Evolutionary conservation across 37 sponge, comb jelly and placozoan genomes (phyloP).

Genomic region (Tethya wilhelma): DNA sequence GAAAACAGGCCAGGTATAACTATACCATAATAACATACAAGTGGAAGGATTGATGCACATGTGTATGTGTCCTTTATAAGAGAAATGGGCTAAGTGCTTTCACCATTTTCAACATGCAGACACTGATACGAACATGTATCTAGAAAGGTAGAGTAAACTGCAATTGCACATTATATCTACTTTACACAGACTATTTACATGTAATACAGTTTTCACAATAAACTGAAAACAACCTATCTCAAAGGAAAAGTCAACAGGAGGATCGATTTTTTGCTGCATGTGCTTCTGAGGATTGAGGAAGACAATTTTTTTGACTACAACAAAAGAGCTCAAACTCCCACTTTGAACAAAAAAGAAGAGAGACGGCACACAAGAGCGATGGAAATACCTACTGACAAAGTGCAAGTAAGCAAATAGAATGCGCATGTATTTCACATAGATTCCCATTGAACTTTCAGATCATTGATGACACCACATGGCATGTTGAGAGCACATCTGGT

Average conservation of each 20-base stretch:
- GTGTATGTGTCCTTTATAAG: not conserved
- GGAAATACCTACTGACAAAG: conserved; percentile 17
- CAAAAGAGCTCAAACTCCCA: not conserved
- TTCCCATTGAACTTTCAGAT: not conserved
- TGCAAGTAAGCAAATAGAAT: conserved; percentile 14
- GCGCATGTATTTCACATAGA: no score
- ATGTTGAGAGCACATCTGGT: conserved; percentile 20
- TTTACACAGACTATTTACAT: not conserved
- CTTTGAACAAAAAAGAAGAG: conserved; percentile 5
- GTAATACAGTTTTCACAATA: conserved; percentile 34
- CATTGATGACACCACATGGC: conserved; percentile 7
- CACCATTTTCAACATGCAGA: conserved; percentile 31
- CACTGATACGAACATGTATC: conserved; percentile 49
- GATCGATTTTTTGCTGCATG: conserved; percentile 38
- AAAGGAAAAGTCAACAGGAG: conserved; percentile 43
- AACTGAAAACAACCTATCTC: conserved; percentile 47
- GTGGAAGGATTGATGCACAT: not conserved
- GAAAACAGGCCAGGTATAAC: conserved; percentile 5
- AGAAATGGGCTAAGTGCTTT: conserved; percentile 36
- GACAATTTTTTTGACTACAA: conserved; percentile 29
- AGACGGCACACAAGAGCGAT: conserved; percentile 18
- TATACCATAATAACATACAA: not conserved
- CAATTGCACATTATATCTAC: not conserved
- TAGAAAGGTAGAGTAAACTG: conserved; percentile 16
- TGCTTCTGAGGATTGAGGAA: conserved; percentile 29